These are phyloP conservation scores for Hermaeophaga mercurialis DNA, from an alignment of 2,888 invertebrate genomes.

Conservation along the genomic window DNA sequence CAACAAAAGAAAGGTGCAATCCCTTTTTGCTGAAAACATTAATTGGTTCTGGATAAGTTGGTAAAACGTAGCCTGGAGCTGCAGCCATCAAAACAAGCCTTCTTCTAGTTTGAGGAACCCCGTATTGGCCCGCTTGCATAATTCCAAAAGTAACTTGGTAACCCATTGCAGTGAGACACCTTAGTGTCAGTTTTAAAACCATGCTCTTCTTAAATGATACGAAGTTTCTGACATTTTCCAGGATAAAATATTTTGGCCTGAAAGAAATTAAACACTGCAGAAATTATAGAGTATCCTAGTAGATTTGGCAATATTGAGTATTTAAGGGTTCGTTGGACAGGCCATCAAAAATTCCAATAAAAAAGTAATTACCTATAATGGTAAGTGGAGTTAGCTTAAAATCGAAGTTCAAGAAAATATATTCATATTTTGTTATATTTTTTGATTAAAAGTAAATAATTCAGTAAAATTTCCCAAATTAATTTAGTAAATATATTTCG, in stretches of 20 bases:
- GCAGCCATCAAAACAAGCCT: constrained; percentile 78
- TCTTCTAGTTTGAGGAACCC: constrained; percentile 80
- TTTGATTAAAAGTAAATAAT: no score
- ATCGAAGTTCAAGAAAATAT: no score
- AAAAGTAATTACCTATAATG: no score
- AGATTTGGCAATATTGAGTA: no score
- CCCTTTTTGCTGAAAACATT: constrained; percentile 75
- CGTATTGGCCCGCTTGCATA: constrained; percentile 86
- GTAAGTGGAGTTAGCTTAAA: no score
- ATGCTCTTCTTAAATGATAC: constrained; percentile 80
- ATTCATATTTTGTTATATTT: no score
- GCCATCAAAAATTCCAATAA: no score
- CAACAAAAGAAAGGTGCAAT: constrained; percentile 66
- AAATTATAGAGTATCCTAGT: no score
- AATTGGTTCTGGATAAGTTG: constrained; percentile 78
- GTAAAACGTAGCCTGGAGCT: constrained; percentile 76
- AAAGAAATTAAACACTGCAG: no score
- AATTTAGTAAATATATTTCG: no score
- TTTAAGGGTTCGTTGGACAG: no score
- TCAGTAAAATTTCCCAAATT: no score
- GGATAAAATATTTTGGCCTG: constrained; percentile 75
- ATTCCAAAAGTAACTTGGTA: constrained; percentile 87
- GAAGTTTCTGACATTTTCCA: constrained; percentile 88
- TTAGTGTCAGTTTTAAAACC: constrained; percentile 78
- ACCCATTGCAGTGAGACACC: constrained; percentile 81